Conservation (phyloP, 2,113 vertebrate genomes). For the Fulmarus glacialis region DNA sequence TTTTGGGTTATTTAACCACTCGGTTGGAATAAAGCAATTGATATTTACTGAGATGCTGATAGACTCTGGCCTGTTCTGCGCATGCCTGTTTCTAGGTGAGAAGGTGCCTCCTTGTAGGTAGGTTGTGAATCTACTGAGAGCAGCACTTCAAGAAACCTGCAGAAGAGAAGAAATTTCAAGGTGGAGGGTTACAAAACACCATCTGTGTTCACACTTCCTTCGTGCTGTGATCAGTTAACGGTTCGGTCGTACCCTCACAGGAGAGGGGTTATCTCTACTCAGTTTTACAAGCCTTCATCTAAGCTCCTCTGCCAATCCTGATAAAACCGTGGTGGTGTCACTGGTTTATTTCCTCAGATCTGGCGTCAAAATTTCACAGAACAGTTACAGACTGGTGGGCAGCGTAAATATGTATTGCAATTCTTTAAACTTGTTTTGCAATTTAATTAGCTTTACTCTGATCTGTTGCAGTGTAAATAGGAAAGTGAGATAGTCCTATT, state of each 20-base stretch:
- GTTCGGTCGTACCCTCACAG: fast-evolving
- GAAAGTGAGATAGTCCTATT: background rate
- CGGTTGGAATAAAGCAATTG: background rate
- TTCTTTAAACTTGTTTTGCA: background rate
- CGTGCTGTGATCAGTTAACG: background rate
- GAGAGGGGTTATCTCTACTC: background rate
- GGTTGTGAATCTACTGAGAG: background rate
- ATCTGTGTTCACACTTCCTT: background rate
- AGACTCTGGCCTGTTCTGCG: background rate
- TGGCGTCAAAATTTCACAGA: background rate
- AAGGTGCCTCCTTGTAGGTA: background rate
- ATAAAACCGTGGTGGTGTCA: background rate
- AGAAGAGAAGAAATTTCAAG: background rate
- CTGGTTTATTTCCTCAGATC: background rate
- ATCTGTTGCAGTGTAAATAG: background rate
- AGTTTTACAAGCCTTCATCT: background rate
- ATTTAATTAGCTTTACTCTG: background rate
- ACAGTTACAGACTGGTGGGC: background rate
- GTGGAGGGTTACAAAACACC: background rate
- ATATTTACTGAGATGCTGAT: background rate
- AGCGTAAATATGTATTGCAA: background rate
- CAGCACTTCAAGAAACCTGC: background rate
- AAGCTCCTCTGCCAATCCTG: background rate
- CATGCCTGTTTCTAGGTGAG: fast-evolving
- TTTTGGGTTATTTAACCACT: background rate